These are phyloP conservation scores for Oxyteleia sp. DNA, from an alignment of 2,888 invertebrate genomes.

Conservation along the genomic window DNA sequence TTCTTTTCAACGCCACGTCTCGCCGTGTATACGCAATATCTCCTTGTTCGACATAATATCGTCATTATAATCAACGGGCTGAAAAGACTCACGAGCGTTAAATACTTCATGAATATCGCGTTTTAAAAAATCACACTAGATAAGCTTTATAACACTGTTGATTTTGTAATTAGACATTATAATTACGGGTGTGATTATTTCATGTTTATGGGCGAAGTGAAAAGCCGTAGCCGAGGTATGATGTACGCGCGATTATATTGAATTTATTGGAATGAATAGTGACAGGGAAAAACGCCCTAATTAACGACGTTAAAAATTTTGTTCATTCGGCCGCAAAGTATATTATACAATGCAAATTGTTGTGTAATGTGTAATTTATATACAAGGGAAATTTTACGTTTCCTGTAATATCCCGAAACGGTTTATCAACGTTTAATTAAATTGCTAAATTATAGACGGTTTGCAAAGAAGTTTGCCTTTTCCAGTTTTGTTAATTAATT, in stretches of 20 bases:
- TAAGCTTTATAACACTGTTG: slow-evolving; percentile 46
- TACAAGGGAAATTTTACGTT: too few species aligned
- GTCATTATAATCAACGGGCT: slow-evolving; percentile 68
- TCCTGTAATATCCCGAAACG: too few species aligned
- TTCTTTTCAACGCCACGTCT: too few species aligned
- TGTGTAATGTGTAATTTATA: too few species aligned
- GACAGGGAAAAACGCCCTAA: slow-evolving; percentile 2
- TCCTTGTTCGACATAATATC: slow-evolving; percentile 69
- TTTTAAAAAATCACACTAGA: slow-evolving; percentile 44
- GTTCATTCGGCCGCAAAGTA: too few species aligned
- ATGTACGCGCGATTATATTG: background rate
- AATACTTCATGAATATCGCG: slow-evolving; percentile 37
- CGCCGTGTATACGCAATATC: slow-evolving; percentile 46
- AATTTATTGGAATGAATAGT: slow-evolving; percentile 13
- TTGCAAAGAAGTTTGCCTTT: too few species aligned
- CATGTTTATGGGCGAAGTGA: slow-evolving; percentile 28
- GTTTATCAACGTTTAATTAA: background rate
- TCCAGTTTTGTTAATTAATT: too few species aligned
- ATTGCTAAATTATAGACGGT: too few species aligned
- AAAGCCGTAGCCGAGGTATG: slow-evolving; percentile 1
- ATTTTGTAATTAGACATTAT: slow-evolving; percentile 53
- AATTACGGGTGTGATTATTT: slow-evolving; percentile 37
- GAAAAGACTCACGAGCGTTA: slow-evolving; percentile 55
- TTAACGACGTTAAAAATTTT: background rate
- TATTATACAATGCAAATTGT: too few species aligned